These are phyloP conservation scores for Diceros bicornis DNA, from an alignment of 2,797 vertebrate genomes.

Conservation along the genomic window DNA sequence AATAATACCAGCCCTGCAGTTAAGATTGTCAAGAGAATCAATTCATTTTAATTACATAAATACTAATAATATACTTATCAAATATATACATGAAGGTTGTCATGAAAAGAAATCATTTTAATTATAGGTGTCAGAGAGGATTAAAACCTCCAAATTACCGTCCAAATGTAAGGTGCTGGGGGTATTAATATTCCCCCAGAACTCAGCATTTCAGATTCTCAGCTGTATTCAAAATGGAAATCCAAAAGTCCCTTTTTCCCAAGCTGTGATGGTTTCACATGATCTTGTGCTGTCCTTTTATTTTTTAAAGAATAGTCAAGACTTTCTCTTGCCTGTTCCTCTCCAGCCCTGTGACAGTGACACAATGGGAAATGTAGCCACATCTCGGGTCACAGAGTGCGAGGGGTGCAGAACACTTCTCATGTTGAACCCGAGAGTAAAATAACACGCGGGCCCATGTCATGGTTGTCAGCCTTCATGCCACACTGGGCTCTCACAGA, in stretches of 20 bases:
- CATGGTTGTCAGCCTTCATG: background rate
- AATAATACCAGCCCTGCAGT: background rate
- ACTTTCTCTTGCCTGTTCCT: background rate
- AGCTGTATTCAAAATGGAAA: background rate
- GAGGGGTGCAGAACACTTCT: background rate
- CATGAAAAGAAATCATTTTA: background rate
- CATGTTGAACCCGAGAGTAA: background rate
- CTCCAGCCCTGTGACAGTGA: background rate
- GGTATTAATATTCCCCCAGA: background rate
- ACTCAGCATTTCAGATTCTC: constrained; percentile 12
- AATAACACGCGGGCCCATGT: background rate
- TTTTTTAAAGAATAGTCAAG: constrained; percentile 16
- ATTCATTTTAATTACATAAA: constrained; percentile 23
- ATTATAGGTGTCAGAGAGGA: constrained; percentile 22
- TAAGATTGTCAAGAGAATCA: background rate
- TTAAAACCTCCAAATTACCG: background rate
- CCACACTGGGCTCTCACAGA: background rate
- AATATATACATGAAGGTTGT: background rate
- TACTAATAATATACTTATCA: background rate
- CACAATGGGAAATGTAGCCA: background rate
- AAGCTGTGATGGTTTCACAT: background rate
- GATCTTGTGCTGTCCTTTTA: background rate
- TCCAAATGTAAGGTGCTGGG: background rate
- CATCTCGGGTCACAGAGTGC: background rate
- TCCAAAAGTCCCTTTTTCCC: background rate